A percentile compares a stretch with the other conserved stretches of the same genome.
Conservation (phyloP, 2,113 vertebrate species). For the Cnemophilus loriae region DNA sequence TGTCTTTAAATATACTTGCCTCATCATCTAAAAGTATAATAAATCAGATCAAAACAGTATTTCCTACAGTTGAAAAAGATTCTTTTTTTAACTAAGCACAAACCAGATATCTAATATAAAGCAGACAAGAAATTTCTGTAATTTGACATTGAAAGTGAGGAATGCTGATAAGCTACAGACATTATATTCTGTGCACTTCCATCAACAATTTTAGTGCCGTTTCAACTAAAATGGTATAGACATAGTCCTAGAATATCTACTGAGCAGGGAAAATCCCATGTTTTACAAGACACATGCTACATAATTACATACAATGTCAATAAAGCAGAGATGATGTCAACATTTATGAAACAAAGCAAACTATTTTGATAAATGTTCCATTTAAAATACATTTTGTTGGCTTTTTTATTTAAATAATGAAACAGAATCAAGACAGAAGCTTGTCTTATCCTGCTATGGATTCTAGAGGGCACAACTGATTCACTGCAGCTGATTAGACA, state of each 20-base stretch:
- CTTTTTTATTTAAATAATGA: background rate
- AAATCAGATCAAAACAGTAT: constrained; percentile 21
- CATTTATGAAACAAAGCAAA: background rate
- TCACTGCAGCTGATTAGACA: constrained; percentile 1
- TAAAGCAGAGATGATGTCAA: background rate
- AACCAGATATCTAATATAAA: constrained; percentile 27
- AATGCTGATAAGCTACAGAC: background rate
- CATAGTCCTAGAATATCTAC: background rate
- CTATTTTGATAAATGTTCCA: background rate
- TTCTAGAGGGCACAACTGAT: constrained; percentile 44
- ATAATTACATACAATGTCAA: background rate
- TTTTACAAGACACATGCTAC: background rate
- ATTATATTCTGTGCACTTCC: background rate
- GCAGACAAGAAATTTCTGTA: background rate
- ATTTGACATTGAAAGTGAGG: background rate
- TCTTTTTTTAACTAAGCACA: background rate
- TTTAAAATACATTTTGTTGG: background rate
- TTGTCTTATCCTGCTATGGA: background rate
- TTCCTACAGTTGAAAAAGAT: background rate
- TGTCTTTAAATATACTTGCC: background rate
- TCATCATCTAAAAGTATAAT: background rate
- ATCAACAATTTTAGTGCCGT: background rate
- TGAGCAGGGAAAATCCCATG: background rate
- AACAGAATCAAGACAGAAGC: background rate
- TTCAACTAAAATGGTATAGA: background rate